Conservation (phyloP, 2,797 vertebrate species). For the Hemitrygon akajei region DNA sequence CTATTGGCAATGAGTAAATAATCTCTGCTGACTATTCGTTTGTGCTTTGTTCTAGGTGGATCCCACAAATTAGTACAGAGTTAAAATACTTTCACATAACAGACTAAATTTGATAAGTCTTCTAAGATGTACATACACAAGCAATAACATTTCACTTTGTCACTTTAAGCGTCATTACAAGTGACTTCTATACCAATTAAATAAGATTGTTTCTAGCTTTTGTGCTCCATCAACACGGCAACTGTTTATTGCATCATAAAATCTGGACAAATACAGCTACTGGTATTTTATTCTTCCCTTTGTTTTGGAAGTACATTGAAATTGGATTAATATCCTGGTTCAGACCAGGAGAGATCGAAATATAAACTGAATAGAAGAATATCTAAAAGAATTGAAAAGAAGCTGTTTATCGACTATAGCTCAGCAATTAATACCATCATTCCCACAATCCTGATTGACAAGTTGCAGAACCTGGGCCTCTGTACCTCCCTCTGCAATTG, state of each 20-base stretch:
- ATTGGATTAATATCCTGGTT: conserved; percentile 11
- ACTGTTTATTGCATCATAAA: not conserved
- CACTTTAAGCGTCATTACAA: not conserved
- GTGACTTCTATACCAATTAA: not conserved
- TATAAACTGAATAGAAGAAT: not conserved
- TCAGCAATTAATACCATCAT: too few relatives aligned
- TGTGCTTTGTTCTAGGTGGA: not conserved
- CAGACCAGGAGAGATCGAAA: not conserved
- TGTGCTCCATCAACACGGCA: not conserved
- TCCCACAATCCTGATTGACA: too few relatives aligned
- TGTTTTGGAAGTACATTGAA: conserved; percentile 9
- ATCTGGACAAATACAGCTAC: not conserved
- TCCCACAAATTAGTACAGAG: not conserved
- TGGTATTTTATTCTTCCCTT: not conserved
- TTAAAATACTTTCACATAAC: not conserved
- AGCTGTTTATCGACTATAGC: too few relatives aligned
- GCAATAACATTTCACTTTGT: not conserved
- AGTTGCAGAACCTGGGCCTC: too few relatives aligned
- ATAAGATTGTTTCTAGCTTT: not conserved
- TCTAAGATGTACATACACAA: not conserved
- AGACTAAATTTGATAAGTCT: not conserved
- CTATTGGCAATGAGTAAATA: not conserved
- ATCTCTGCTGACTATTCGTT: not conserved
- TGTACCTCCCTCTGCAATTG: too few relatives aligned
- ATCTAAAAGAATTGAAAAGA: not conserved